Evolutionary conservation across 1,140 invertebrate species (phyloP).

Genomic region (Ceratina calcarata): DNA sequence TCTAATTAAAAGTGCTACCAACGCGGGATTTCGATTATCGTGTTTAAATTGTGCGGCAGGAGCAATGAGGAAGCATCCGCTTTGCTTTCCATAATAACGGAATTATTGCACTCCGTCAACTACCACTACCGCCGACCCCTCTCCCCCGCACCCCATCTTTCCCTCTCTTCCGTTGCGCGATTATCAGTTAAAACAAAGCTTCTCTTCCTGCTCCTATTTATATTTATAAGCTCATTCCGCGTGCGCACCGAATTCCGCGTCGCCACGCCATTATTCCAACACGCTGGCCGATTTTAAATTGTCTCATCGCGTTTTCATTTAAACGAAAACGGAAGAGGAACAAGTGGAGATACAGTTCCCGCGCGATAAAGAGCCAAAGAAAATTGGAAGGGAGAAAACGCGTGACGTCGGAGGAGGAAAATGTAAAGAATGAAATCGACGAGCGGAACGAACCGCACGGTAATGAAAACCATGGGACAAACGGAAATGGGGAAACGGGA

Average conservation of each 20-base stretch:
- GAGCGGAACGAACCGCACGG: conserved; percentile 18
- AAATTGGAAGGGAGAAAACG: conserved; percentile 2
- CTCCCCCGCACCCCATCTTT: background rate
- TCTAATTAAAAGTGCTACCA: conserved; percentile 24
- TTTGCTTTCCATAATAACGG: conserved; percentile 23
- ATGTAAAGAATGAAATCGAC: conserved; percentile 38
- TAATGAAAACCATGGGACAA: conserved; percentile 7
- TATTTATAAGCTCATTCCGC: conserved; percentile 56
- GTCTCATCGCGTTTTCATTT: conserved; percentile 51
- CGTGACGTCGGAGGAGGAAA: background rate
- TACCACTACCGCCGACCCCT: background rate
- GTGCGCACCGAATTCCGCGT: conserved; percentile 17
- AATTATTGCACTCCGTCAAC: conserved; percentile 27
- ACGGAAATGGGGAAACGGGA: background rate
- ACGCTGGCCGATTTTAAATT: conserved; percentile 38
- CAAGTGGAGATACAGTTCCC: background rate
- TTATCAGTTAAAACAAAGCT: conserved; percentile 4
- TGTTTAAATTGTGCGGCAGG: conserved; percentile 3
- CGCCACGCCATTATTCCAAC: background rate
- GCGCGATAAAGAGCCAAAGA: background rate
- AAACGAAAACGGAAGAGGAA: conserved; percentile 26
- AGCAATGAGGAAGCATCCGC: background rate
- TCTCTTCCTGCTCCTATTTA: conserved; percentile 33
- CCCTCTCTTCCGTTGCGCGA: background rate
- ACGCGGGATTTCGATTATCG: background rate